A percentile compares a stretch with the other conserved stretches of the same genome.
These are phyloP conservation scores for Pilophorus perplexus DNA, from an alignment of 2,888 invertebrate genomes.

Conservation along the genomic window DNA sequence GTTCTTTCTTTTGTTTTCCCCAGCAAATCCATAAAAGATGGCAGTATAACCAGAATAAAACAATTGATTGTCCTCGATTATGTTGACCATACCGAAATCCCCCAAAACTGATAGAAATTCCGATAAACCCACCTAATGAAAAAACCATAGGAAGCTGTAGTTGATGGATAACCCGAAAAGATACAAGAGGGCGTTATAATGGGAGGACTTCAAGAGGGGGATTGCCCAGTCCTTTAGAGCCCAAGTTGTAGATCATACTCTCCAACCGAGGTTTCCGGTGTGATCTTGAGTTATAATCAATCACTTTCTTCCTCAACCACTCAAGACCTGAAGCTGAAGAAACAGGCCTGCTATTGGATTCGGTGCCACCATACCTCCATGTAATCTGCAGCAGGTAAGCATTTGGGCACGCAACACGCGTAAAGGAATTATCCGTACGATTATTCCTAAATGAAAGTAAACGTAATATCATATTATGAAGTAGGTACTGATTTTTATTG, in stretches of 20 bases:
- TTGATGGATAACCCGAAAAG: constrained; percentile 35
- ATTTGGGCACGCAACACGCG: too few species aligned
- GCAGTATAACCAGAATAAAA: too few species aligned
- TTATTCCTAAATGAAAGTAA: too few species aligned
- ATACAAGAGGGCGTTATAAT: constrained; percentile 26
- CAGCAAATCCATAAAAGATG: too few species aligned
- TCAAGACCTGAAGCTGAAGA: not conserved
- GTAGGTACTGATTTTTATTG: too few species aligned
- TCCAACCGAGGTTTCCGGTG: not conserved
- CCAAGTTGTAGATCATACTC: not conserved
- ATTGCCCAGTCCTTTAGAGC: not conserved
- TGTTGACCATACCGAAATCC: not conserved
- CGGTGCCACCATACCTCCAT: too few species aligned
- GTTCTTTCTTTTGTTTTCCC: too few species aligned
- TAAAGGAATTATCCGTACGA: too few species aligned
- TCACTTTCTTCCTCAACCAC: not conserved
- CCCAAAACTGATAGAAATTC: constrained; percentile 39
- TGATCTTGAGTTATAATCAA: not conserved
- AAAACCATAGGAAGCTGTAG: constrained; percentile 37
- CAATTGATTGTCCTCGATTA: not conserved
- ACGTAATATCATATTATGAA: too few species aligned
- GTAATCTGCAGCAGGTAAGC: too few species aligned
- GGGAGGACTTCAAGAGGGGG: not conserved
- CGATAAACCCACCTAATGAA: constrained; percentile 40
- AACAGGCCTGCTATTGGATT: not conserved